Base-by-base conservation (phyloP, 2,797 vertebrate species). In the Okamejei kenojei region DNA sequence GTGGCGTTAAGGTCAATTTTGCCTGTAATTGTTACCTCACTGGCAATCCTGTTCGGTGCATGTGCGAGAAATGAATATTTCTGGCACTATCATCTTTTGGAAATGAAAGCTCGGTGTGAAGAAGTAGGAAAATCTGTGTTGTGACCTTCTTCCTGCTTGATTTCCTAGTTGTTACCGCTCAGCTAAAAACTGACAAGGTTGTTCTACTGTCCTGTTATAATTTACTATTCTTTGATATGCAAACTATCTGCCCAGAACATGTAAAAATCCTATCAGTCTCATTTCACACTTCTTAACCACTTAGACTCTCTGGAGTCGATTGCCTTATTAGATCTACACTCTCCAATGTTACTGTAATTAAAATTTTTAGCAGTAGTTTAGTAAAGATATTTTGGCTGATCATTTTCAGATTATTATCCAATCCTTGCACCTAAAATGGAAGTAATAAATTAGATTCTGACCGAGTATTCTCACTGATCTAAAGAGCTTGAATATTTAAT, bases 201-300 rank as follows among this genome's bases (percentile, higher is more conserved):
- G 99, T 99, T 99, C 98, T 98, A 99, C 98, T 97, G 98, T 98
- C 97, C 97, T 97, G 98, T 98, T 98, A 98, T 99, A 98, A 99
- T 99, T 99, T 98, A 98, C 98, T 97, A 97, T 98, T 99, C 98
- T 99, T 99, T 99, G 98, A 99, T 99, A 99, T 99, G 98, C 98
- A 99, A 99, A 99, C 98, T 97, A 99, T 98, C 98, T 96, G 95
- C 97, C 97, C 97, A 98, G 98, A 98, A 98, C 98, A 98, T 99
- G 98, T 98, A 98, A 98, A 98, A 98, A 97, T 98, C 97, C 98
- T 98, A 98, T 99, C 98, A 98, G 98, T 98, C 98, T 99, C 98
- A 98, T 99, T 99, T 99, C 98, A 99, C 98, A 99, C 97, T 98
- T 98, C 98, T 98, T 98, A 98, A 98, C 98, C 97, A 96, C 97